A percentile compares a stretch with the other conserved stretches of the same genome.
phyloP scores from a whole-genome alignment of 2,113 vertebrate genomes.

The Scomber scombrus region DNA sequence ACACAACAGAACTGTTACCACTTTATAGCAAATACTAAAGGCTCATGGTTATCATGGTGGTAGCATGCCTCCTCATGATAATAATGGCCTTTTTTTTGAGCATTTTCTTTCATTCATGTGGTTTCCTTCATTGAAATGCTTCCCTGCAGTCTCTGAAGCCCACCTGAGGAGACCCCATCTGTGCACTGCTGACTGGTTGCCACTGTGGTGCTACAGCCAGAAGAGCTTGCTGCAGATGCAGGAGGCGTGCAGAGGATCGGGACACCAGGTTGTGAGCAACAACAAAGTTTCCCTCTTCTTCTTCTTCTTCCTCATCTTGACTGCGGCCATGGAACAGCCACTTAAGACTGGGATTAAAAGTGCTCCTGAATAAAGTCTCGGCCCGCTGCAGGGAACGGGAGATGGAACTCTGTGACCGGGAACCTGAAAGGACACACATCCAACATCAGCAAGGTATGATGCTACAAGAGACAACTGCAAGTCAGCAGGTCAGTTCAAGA shows the following conservation, averaged over 20 bases:
- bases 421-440: conserved; percentile 27
- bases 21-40: too few species aligned
- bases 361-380: conserved; percentile 68
- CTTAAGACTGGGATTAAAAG: conserved; percentile 72
- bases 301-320: conserved; percentile 59
- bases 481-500: too few species aligned
- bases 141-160: neutral
- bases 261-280: conserved; percentile 70
- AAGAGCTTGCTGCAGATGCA: conserved; percentile 71
- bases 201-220: conserved; percentile 68
- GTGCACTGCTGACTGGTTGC: conserved; percentile 43
- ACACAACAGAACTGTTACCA: too few species aligned
- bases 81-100: too few species aligned
- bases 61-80: too few species aligned
- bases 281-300: conserved; percentile 73
- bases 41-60: too few species aligned
- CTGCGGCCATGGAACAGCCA: conserved; percentile 58
- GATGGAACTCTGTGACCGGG: conserved; percentile 70
- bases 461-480: neutral
- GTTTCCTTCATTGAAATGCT: neutral
- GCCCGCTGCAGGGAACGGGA: conserved; percentile 72
- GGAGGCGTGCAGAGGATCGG: conserved; percentile 72
- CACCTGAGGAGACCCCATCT: conserved; percentile 29
- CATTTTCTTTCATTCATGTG: neutral
- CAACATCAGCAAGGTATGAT: neutral